Evolutionary conservation across 2,113 vertebrate species (phyloP).

Genomic region (Natator depressus): DNA sequence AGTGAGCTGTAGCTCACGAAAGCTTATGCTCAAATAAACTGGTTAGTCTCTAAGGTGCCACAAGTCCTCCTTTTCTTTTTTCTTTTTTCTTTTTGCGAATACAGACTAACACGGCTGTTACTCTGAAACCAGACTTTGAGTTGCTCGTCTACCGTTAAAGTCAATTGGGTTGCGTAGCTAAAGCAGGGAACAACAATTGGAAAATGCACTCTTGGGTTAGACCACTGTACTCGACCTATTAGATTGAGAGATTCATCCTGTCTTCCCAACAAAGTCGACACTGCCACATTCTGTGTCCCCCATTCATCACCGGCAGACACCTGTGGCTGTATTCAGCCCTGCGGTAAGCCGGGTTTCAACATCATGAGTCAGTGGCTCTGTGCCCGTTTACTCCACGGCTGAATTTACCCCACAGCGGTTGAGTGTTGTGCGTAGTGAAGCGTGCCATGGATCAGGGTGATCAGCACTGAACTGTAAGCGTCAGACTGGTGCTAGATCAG

Average conservation of each 20-base stretch:
- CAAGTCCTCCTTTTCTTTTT: no score
- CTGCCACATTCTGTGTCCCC: background rate
- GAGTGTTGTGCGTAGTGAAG: background rate
- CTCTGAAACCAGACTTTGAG: background rate
- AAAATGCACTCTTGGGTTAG: conserved; percentile 18
- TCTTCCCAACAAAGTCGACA: background rate
- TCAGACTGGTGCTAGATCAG: background rate
- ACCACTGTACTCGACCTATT: background rate
- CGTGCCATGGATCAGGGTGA: background rate
- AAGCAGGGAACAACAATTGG: background rate
- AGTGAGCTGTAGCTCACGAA: no score
- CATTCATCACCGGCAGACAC: background rate
- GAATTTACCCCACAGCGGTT: background rate
- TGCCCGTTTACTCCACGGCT: background rate
- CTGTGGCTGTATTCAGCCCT: background rate
- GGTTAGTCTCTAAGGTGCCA: no score
- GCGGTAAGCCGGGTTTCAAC: background rate
- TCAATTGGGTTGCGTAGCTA: background rate
- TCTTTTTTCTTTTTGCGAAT: no score
- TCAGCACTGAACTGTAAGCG: background rate
- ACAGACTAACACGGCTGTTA: no score
- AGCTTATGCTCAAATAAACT: no score
- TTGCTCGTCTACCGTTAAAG: background rate
- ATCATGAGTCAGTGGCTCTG: background rate
- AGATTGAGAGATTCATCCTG: background rate